Conservation (phyloP, 2,113 vertebrate genomes). For the Aspiorhynchus laticeps region DNA sequence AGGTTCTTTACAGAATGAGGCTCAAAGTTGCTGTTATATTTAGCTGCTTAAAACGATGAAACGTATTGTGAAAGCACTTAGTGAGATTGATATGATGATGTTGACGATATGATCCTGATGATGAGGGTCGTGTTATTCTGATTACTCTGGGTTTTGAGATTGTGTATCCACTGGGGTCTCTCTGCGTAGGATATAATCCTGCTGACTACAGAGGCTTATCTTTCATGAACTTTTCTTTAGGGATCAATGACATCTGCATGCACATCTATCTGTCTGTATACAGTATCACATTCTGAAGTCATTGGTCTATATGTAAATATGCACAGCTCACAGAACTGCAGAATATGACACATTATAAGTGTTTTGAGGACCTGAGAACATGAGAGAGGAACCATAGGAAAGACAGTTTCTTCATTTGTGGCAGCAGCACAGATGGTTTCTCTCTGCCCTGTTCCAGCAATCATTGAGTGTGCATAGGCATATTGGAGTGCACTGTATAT, state of each 20-base stretch:
- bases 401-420: neutral
- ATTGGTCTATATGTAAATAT: neutral
- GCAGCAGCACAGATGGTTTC: neutral
- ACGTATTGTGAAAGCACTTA: neutral
- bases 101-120: neutral
- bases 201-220: neutral
- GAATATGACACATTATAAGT: neutral
- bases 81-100: neutral
- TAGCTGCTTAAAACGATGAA: neutral
- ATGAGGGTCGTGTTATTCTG: neutral
- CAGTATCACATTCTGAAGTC: conserved; percentile 12
- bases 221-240: neutral
- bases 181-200: neutral
- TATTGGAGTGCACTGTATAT: neutral
- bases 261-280: neutral
- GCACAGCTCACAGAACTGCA: neutral
- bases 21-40: conserved; percentile 9
- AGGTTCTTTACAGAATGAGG: neutral
- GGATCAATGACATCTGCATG: neutral
- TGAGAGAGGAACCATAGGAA: neutral
- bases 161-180: neutral
- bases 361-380: neutral
- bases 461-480: neutral
- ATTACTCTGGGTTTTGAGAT: conserved; percentile 16
- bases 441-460: neutral